phyloP scores from a whole-genome alignment of 2,888 invertebrate genomes.

The Brachyptera risi region DNA sequence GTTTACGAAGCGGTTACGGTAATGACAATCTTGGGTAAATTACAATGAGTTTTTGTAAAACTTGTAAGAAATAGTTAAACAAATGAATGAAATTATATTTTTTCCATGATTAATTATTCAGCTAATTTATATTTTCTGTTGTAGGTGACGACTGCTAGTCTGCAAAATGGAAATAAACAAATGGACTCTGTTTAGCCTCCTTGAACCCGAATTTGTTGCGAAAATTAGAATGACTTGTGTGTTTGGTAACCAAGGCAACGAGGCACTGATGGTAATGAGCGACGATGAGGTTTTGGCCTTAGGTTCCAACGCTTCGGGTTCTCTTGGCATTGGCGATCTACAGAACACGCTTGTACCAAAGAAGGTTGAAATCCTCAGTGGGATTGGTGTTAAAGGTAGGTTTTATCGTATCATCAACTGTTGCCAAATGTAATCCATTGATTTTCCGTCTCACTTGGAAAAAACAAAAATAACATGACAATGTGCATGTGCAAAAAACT shows the following conservation, averaged over 20 bases:
- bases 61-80: too few species aligned
- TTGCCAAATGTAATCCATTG: neutral
- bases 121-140: neutral
- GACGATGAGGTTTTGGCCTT: constrained; percentile 54
- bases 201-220: constrained; percentile 48
- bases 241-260: constrained; percentile 56
- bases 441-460: too few species aligned
- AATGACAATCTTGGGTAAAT: too few species aligned
- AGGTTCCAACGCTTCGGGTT: constrained; percentile 54
- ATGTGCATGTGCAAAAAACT: too few species aligned
- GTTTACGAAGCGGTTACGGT: too few species aligned
- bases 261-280: constrained; percentile 55
- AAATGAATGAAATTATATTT: too few species aligned
- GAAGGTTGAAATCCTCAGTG: constrained; percentile 50
- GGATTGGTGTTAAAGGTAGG: constrained; percentile 48
- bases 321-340: constrained; percentile 52
- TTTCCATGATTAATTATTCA: too few species aligned
- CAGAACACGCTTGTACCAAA: constrained; percentile 50
- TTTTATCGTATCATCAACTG: neutral
- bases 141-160: neutral
- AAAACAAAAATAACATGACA: too few species aligned
- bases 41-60: too few species aligned
- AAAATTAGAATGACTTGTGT: constrained; percentile 52
- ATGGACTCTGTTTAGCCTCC: constrained; percentile 56
- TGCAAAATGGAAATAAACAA: constrained; percentile 46